Evolutionary conservation across 2,113 vertebrate genomes (phyloP).

Genomic region (Atrichornis clamosus): DNA sequence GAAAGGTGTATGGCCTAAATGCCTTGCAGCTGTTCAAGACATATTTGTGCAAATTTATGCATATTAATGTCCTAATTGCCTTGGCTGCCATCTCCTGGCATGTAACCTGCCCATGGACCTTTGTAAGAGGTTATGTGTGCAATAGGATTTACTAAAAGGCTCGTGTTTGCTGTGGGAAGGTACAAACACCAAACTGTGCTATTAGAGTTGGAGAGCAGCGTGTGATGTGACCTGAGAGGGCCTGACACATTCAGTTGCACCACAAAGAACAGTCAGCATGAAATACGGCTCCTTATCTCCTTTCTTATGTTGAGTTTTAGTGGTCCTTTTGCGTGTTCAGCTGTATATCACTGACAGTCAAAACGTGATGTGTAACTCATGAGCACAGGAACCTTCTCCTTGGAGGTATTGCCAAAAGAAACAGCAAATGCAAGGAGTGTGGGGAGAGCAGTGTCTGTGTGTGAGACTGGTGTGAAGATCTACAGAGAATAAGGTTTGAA

Average conservation of each 20-base stretch:
- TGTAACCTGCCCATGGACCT: neutral
- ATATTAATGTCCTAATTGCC: neutral
- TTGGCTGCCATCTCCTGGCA: neutral
- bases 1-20: neutral
- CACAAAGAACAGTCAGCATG: neutral
- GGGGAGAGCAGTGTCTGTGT: neutral
- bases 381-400: neutral
- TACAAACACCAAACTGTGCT: neutral
- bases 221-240: neutral
- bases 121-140: neutral
- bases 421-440: neutral
- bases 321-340: neutral
- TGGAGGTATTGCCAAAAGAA: neutral
- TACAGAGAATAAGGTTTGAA: neutral
- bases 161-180: neutral
- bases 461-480: neutral
- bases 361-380: neutral
- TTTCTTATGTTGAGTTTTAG: neutral
- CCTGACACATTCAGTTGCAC: neutral
- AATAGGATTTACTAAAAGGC: neutral
- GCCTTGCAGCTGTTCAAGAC: neutral
- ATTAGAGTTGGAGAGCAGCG: neutral
- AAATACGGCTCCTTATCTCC: neutral
- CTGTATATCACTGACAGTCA: rapidly evolving
- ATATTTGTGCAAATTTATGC: neutral